Evolutionary conservation across 2,797 vertebrate species (phyloP).

Genomic region (Siniperca scherzeri): DNA sequence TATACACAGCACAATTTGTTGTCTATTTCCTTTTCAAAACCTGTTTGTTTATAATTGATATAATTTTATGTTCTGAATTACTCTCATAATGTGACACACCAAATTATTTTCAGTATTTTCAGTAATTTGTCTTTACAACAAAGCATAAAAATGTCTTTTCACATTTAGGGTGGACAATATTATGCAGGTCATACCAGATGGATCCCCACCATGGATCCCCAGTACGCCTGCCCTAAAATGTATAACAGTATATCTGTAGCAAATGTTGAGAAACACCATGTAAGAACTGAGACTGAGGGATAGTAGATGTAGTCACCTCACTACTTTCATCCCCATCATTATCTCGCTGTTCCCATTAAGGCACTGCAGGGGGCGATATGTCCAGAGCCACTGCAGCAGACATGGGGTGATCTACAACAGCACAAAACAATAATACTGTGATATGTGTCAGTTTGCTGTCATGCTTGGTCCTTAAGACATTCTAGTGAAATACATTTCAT

Average conservation of each 20-base stretch:
- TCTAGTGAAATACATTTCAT: not conserved
- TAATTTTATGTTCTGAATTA: not conserved
- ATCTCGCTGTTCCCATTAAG: not conserved
- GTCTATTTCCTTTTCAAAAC: too few relatives aligned
- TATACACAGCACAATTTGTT: not conserved
- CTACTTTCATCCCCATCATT: not conserved
- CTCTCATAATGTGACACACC: not conserved
- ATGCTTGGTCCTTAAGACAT: not conserved
- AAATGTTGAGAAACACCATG: not conserved
- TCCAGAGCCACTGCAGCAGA: constrained; percentile 17
- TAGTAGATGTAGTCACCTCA: not conserved
- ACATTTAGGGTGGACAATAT: not conserved
- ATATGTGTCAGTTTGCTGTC: constrained; percentile 2
- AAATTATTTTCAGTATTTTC: not conserved
- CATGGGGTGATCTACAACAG: not conserved
- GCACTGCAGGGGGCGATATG: constrained; percentile 11
- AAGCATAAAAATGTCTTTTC: not conserved
- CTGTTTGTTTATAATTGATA: not conserved
- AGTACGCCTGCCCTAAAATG: not conserved
- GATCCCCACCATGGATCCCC: not conserved
- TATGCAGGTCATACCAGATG: not conserved
- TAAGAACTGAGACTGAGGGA: not conserved
- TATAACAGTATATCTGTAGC: not conserved
- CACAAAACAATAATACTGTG: not conserved
- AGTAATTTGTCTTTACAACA: not conserved